Conservation (phyloP, 2,113 vertebrate genomes). For the Phaetusa simplex region DNA sequence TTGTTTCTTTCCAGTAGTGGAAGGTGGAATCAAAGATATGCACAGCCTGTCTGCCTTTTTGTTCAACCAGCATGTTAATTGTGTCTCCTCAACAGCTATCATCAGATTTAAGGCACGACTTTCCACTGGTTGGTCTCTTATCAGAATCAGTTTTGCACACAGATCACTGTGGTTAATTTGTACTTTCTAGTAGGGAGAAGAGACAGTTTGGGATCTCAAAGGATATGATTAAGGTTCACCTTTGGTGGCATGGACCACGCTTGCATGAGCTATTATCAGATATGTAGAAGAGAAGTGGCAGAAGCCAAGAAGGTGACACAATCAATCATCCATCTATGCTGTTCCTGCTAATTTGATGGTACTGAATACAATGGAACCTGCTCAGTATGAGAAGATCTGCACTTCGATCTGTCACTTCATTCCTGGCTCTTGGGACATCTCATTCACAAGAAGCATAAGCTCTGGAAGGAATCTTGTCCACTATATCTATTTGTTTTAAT, state of each 20-base stretch:
- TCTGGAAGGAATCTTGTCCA: neutral
- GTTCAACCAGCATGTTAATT: neutral
- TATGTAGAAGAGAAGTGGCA: neutral
- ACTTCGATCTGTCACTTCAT: neutral
- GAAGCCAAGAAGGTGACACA: neutral
- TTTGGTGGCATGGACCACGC: neutral
- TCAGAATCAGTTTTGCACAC: neutral
- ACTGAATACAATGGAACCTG: neutral
- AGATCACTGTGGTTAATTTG: neutral
- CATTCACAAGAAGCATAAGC: neutral
- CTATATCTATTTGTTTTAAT: neutral
- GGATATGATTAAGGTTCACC: neutral
- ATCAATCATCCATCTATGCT: neutral
- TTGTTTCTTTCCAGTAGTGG: neutral
- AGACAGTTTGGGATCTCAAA: neutral
- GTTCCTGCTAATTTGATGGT: neutral
- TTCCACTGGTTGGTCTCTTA: neutral
- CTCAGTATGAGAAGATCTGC: neutral
- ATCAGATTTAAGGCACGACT: neutral
- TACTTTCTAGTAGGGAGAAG: neutral
- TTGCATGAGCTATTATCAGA: neutral
- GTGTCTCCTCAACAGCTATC: neutral
- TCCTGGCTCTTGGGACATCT: neutral
- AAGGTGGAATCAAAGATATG: neutral
- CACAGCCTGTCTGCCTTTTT: neutral